phyloP scores from a whole-genome alignment of 2,888 invertebrate genomes.

The Drosophila suboccidentalis region DNA sequence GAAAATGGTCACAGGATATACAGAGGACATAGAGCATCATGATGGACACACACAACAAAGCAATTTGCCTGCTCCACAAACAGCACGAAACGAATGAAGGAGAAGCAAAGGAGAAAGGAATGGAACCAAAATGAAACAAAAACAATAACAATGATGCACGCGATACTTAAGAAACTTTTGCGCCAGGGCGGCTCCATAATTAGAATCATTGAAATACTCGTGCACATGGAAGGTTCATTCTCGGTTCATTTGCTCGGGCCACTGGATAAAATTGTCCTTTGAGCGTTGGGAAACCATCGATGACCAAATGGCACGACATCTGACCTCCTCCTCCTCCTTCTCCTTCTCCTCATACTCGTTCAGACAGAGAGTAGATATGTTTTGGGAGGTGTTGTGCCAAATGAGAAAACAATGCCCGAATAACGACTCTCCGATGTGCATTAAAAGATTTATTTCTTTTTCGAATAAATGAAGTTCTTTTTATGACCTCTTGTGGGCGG shows the following conservation, averaged over 20 bases:
- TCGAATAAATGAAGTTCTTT: slow-evolving; percentile 75
- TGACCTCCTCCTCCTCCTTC: slow-evolving; percentile 3
- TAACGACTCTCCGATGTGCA: slow-evolving; percentile 78
- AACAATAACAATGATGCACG: slow-evolving; percentile 79
- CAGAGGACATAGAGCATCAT: slow-evolving; percentile 17
- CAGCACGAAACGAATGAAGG: background rate
- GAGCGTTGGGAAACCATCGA: slow-evolving; percentile 37
- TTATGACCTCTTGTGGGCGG: slow-evolving; percentile 52
- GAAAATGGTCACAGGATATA: slow-evolving; percentile 47
- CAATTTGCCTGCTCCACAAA: slow-evolving; percentile 47
- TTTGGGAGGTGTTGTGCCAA: slow-evolving; percentile 71
- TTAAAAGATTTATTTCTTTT: slow-evolving; percentile 79
- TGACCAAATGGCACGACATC: slow-evolving; percentile 59
- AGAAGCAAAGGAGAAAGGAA: background rate
- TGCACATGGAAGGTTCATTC: slow-evolving; percentile 56
- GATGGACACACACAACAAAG: slow-evolving; percentile 54
- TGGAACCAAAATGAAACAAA: slow-evolving; percentile 37
- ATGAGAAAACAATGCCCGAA: slow-evolving; percentile 77
- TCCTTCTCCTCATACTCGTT: background rate
- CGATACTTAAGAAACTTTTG: slow-evolving; percentile 77
- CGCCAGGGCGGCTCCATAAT: slow-evolving; percentile 62
- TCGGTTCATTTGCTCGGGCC: slow-evolving; percentile 57
- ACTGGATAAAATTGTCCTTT: slow-evolving; percentile 52
- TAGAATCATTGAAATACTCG: slow-evolving; percentile 74
- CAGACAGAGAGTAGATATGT: slow-evolving; percentile 14